These are phyloP conservation scores for Natator depressus DNA, from an alignment of 2,113 vertebrate species.

Conservation along the genomic window DNA sequence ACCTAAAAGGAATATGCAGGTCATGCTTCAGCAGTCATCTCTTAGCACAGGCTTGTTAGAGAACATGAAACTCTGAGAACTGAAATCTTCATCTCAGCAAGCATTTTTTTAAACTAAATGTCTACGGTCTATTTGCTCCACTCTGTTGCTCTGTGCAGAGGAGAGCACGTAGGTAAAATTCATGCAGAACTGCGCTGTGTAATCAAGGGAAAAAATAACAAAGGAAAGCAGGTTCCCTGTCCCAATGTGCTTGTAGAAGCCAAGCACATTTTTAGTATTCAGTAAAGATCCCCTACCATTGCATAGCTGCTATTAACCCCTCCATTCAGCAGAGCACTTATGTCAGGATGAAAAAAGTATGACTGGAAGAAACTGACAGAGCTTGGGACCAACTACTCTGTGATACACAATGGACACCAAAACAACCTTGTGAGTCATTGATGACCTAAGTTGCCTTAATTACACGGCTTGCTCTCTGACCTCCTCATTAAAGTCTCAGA, in stretches of 20 bases:
- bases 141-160: not conserved
- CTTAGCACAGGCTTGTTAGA: slow-evolving; percentile 43
- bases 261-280: not conserved
- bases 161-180: slow-evolving; percentile 50
- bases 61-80: slow-evolving; percentile 3
- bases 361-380: not conserved
- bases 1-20: slow-evolving; percentile 6
- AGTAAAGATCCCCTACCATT: not conserved
- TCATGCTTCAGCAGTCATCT: slow-evolving; percentile 44
- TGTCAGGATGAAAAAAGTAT: accelerated
- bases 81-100: slow-evolving; percentile 54
- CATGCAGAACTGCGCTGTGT: slow-evolving; percentile 7
- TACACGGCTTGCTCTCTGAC: not conserved
- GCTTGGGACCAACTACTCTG: not conserved
- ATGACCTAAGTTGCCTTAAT: not conserved
- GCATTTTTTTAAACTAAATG: slow-evolving; percentile 39
- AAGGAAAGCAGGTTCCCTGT: slow-evolving; percentile 22
- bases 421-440: not conserved
- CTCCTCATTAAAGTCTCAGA: not conserved
- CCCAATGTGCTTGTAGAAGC: slow-evolving; percentile 23
- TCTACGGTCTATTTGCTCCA: slow-evolving; percentile 47
- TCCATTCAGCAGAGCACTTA: not conserved
- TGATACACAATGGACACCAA: not conserved
- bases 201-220: not conserved
- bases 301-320: slow-evolving; percentile 19